Base-by-base conservation (phyloP, 2,797 vertebrate genomes). In the Enteromius mattozi region DNA sequence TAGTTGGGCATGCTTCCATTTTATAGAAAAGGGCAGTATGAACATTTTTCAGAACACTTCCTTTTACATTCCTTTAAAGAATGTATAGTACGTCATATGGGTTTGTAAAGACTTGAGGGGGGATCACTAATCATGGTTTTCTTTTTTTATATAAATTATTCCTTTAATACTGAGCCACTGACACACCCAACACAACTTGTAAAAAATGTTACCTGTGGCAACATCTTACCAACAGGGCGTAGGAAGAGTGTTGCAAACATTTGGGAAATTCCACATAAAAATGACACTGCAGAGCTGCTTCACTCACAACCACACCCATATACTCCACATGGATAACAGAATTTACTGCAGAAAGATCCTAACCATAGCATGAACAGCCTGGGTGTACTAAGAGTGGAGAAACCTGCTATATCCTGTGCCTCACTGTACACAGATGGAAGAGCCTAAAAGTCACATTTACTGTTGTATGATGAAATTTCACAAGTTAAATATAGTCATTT, bases 131-230 rank as follows among this genome's bases (percentile, higher is more conserved):
- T 14, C 3, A 76, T 14, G 21, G 0, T 19, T 54, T 21, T 54
- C 3, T 37, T 13, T 42, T 14, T 40, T 14, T 21, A 21, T 5
- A 16, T 19, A 13, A 75, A 54, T 10, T 21, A 19, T 63, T 65
- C 5, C 10, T 61, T 24, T 61, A 27, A 77, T 14, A 61, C 5
- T 61, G 19, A 74, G 59, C 9, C 19, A 21, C 37, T 35, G 42
- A 65, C 40, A 56, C 70, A 81, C 24, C 47, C 17, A 8, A 56
- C 30, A 14, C 37, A 72, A n/a, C 24, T 74, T 63, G 40, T 47
- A 35, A 80, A 72, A 65, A 75, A 51, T 10, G 33, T 77, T 76
- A 76, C 70, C 84, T 81, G 70, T 56, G 61, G 56, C 35, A 42
- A 69, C 47, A 63, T 51, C 65, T 65, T 30, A 63, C 61, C 27